These are phyloP conservation scores for Drosophila sordidapex DNA, from an alignment of 2,888 invertebrate genomes.

Conservation along the genomic window DNA sequence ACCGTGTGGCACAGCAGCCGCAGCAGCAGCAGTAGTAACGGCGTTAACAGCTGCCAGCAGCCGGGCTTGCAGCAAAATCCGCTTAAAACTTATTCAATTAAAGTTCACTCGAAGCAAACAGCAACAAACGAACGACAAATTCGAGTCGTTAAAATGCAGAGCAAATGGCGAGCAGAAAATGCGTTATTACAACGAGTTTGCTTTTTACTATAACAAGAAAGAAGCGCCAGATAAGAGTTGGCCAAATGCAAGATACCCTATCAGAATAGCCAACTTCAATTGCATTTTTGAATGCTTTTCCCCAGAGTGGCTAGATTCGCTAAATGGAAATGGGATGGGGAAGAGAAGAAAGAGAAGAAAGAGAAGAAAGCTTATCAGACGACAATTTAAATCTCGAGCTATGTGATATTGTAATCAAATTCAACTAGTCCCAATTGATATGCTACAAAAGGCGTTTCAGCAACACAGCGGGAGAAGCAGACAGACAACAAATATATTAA, in stretches of 20 bases:
- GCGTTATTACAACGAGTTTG: conserved; percentile 35
- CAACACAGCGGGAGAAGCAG: background rate
- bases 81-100: conserved; percentile 80
- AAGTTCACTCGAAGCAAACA: conserved; percentile 58
- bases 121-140: conserved; percentile 63
- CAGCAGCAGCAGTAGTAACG: background rate
- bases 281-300: background rate
- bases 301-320: background rate
- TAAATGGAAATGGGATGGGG: background rate
- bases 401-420: background rate
- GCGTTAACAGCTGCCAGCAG: conserved; percentile 30
- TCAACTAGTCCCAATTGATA: background rate
- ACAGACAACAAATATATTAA: background rate
- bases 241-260: conserved; percentile 31
- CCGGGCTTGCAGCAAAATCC: conserved; percentile 60
- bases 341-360: no score
- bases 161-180: conserved; percentile 64
- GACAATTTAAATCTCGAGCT: background rate
- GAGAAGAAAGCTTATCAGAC: background rate
- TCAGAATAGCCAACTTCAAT: background rate
- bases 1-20: conserved; percentile 34
- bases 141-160: conserved; percentile 71
- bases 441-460: background rate
- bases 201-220: conserved; percentile 6
- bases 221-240: no score